Evolutionary conservation across 2,888 invertebrate genomes (phyloP).

Genomic region (Portevinia maculata): DNA sequence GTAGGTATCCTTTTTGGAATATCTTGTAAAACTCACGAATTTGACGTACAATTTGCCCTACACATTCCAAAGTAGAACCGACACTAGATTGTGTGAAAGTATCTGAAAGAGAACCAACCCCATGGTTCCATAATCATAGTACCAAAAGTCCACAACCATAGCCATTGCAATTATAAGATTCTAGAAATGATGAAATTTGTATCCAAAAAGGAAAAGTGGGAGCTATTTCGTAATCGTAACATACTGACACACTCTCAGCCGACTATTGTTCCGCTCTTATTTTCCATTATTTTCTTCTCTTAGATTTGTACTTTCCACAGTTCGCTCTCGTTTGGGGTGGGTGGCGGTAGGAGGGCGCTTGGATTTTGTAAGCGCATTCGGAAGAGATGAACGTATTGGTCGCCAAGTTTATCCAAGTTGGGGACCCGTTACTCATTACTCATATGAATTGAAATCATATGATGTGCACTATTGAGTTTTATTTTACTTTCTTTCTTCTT

Average conservation of each 20-base stretch:
- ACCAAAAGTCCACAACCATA: no score
- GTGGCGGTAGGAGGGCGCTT: background rate
- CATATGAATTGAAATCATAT: constrained; percentile 60
- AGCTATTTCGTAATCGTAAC: constrained; percentile 57
- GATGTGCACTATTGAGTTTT: constrained; percentile 32
- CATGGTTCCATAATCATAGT: no score
- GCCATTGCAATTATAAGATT: no score
- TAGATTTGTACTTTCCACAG: constrained; percentile 5
- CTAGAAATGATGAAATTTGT: constrained; percentile 8
- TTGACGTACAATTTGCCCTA: constrained; percentile 44
- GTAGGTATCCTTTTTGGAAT: background rate
- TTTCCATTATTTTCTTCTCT: constrained; percentile 19
- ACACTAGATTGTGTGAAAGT: constrained; percentile 59
- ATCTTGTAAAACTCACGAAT: constrained; percentile 32
- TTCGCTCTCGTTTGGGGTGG: background rate
- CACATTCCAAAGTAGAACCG: constrained; percentile 62
- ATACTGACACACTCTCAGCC: constrained; percentile 49
- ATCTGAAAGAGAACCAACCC: constrained; percentile 56
- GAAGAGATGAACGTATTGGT: constrained; percentile 34
- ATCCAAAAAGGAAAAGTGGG: constrained; percentile 10
- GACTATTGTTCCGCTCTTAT: constrained; percentile 31
- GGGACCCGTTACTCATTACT: background rate
- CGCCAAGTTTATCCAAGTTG: no score
- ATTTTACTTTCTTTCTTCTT: constrained; percentile 19
- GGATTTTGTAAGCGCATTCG: constrained; percentile 27